Evolutionary conservation across 2,888 invertebrate genomes (phyloP).

Genomic region (Ectemnius cavifrons): DNA sequence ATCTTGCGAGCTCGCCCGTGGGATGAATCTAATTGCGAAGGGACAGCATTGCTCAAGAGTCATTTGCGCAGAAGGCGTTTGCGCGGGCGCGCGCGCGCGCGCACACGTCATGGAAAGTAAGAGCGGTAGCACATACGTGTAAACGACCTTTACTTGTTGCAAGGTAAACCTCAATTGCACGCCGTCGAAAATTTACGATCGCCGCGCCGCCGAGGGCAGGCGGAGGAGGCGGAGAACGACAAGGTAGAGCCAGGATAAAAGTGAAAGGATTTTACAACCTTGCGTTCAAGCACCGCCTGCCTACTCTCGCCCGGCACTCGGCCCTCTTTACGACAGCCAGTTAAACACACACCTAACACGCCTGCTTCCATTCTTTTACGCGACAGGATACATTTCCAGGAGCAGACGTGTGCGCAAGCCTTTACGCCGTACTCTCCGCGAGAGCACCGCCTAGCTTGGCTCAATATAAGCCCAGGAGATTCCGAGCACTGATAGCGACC

Average conservation of each 20-base stretch:
- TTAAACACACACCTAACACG: slow-evolving; percentile 28
- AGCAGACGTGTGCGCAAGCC: not conserved
- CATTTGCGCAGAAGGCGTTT: not conserved
- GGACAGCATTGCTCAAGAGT: not conserved
- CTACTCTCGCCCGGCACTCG: slow-evolving; percentile 27
- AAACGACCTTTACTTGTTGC: slow-evolving; percentile 71
- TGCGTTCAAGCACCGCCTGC: slow-evolving; percentile 58
- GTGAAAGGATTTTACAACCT: slow-evolving; percentile 76
- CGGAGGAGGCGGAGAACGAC: slow-evolving; percentile 60
- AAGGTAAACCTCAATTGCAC: slow-evolving; percentile 68
- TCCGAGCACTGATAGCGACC: no score
- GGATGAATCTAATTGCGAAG: not conserved
- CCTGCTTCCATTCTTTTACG: slow-evolving; percentile 36
- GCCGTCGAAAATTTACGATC: slow-evolving; percentile 70
- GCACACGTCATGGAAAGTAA: slow-evolving; percentile 29
- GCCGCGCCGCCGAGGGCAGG: slow-evolving; percentile 25
- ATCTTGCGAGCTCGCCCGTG: no score
- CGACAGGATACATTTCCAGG: slow-evolving; percentile 42
- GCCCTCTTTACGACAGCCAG: slow-evolving; percentile 39
- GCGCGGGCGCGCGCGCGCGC: no score
- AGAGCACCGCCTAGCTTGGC: no score
- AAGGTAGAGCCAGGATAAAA: slow-evolving; percentile 65
- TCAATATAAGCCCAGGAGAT: no score
- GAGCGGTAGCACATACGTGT: slow-evolving; percentile 46
- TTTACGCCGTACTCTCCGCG: no score